Base-by-base conservation (phyloP, 2,113 vertebrate species). In the Tragelaphus buxtoni region DNA sequence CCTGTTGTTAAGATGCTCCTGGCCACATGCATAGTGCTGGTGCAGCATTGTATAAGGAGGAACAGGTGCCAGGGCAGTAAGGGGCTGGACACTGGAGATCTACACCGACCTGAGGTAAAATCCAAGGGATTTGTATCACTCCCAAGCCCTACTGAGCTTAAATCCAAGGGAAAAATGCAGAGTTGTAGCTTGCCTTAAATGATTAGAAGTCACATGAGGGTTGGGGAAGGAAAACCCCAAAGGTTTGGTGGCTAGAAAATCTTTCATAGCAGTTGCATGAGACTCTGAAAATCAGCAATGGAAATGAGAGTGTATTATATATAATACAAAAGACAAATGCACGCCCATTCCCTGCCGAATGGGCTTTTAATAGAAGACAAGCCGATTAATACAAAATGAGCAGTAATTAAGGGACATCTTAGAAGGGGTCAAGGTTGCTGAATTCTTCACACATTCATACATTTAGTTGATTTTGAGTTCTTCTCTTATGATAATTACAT, bases 321-420 rank as follows among this genome's bases (percentile, higher is more conserved):
- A 20, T 61, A 96, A 85, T 92, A 69, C 81, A 90, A 94, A 97
- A 94, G 76, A 94, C 86, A 85, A 47, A 96, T 81, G 69, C 12
- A 51, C 10, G 45, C 56, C 79, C 53, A 74, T 91, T 90, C 45
- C 76, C 94, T 35, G 35, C 63, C 35, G 16, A 81, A 2, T 91
- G 81, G 85, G n/a, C 60, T 97, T 95, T 96, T 95, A 96, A 51
- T 69, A 53, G 63, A 89, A 96, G 92, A 96, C 90, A 94, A 32
- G 14, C 83, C 7, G 5, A 88, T 80, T 94, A 94, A 96, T 69
- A 76, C 58, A 90, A 79, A 88, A 93, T 77, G 55, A 30, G 53
- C n/a, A 56, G 80, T 95, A 94, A 95, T 93, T 92, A 94, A 95
- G 94, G 82, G 53, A n/a, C 42, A 47, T 95, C 51, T 88, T 55